phyloP scores from a whole-genome alignment of 2,797 vertebrate genomes.

The Mus caroli region DNA sequence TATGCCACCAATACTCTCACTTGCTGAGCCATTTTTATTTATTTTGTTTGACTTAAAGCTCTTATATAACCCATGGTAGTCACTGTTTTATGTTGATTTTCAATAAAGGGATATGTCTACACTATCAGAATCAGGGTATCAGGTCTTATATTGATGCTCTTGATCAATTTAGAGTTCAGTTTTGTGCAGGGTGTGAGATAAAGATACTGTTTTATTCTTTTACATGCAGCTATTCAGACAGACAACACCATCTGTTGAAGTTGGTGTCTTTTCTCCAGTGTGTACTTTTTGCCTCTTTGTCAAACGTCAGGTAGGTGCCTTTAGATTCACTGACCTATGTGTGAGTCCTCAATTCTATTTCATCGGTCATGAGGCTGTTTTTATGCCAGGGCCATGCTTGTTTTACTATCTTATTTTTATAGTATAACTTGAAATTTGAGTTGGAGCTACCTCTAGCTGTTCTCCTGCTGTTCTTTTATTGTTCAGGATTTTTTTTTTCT shows the following conservation, averaged over 20 bases:
- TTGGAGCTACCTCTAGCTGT: neutral
- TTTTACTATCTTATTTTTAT: neutral
- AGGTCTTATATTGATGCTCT: neutral
- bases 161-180: neutral
- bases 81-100: conserved; percentile 49
- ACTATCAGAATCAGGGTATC: neutral
- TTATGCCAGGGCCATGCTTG: no score
- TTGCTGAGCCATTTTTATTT: neutral
- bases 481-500: neutral
- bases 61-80: neutral
- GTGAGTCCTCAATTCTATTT: no score
- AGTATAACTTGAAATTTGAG: neutral
- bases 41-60: conserved; percentile 16
- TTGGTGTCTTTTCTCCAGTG: neutral
- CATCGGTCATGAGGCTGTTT: neutral
- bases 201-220: neutral
- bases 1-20: neutral
- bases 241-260: neutral
- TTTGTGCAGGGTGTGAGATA: neutral
- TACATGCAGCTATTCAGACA: neutral
- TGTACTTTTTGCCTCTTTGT: neutral
- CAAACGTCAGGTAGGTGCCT: neutral
- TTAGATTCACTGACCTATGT: no score
- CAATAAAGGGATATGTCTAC: neutral
- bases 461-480: neutral